Evolutionary conservation across 1,140 invertebrate genomes (phyloP), one percentile per base, ranked within the genome.

Genomic region (Acromyrmex charruanus): DNA sequence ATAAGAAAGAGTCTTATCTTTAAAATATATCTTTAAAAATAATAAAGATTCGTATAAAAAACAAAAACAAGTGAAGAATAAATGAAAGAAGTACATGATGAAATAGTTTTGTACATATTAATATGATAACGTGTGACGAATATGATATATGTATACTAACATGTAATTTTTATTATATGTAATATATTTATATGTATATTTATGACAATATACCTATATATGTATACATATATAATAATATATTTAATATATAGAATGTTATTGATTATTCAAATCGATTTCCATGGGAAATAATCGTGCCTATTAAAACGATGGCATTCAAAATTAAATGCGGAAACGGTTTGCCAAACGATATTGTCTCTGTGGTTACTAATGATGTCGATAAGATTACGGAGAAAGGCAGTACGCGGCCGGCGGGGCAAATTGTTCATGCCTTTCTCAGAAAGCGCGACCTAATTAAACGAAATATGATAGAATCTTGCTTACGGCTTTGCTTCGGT

Each of bases 371-470:
- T 74, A 74, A 84, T 74, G 69, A 84, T 51, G 69, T 63, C 39
- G 51, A 84, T 84, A 49, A 74, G 55, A 84, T 84, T 71, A 58
- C 25, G 39, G 25, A 44, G 39, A 74, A 84, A 61, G 55, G 55
- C 25, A 31, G 53, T n/a, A 12, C 53, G 44, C 65, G 65, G 10
- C 3, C 10, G 25, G 25, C 14, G 14, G 55, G 44, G n/a, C 7
- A 61, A 74, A 61, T 84, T 39, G 69, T 84, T 84, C 74, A 49
- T 74, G 51, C 35, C 79, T 71, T 84, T 88, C 66, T 80, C n/a
- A 59, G 75, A 77, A 81, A 77, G 18, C 31, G 49, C 68, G 68
- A 69, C 66, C 82, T 86, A 86, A 89, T 89, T 89, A 89, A 89
- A 61, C 61, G 61, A 65, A 89, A 66, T 89, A 63, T 85, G 28